Base-by-base conservation (phyloP, 2,113 vertebrate genomes). In the Cochlearius cochlearius region DNA sequence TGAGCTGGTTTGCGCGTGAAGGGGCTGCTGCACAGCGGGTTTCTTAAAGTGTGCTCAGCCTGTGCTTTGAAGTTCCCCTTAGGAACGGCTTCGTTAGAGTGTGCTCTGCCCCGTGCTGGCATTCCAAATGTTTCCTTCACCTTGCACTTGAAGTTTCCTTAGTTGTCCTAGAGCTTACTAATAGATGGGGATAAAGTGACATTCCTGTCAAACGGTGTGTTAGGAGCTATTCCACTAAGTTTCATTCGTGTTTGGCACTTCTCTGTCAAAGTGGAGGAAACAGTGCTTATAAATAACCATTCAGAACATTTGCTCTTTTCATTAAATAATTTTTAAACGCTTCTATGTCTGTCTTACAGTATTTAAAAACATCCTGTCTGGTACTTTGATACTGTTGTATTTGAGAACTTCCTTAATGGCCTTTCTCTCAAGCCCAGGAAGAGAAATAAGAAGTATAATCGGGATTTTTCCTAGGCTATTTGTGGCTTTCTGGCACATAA, bases 361-460 rank as follows among this genome's bases (percentile, higher is more conserved):
- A 32, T 85, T 95, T 81, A 19, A 74, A 92, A 92, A 62, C 45
- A 77, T 94, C 47, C 81, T 77, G 80, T 84, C 64, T 55, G 45
- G 41, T 85, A 38, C 55, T 77, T 81, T 74, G 80, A 30, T 84
- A 53, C 55, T 77, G 36, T 34, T 74, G 13, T 66, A 15, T 84
- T 69, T 69, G 47, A 81, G 52, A 60, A 45, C 19, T 76, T 92
- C 66, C 25, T 29, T 91, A 81, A 74, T 29, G 38, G n/a, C 41
- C 16, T 87, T 91, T 80, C 50, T 88, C 39, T 67, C 16, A 68
- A 85, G 34, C 16, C n/a, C 30, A 32, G 60, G 52, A 88, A 67
- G 69, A 90, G 77, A 93, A 95, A 41, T 53, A 80, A 69, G 36
- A 64, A 56, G 34, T 55, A 63, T 38, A 45, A 41, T 7, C 49